Conservation (phyloP, 2,113 vertebrate species). For the Neopipo cinnamomea region DNA sequence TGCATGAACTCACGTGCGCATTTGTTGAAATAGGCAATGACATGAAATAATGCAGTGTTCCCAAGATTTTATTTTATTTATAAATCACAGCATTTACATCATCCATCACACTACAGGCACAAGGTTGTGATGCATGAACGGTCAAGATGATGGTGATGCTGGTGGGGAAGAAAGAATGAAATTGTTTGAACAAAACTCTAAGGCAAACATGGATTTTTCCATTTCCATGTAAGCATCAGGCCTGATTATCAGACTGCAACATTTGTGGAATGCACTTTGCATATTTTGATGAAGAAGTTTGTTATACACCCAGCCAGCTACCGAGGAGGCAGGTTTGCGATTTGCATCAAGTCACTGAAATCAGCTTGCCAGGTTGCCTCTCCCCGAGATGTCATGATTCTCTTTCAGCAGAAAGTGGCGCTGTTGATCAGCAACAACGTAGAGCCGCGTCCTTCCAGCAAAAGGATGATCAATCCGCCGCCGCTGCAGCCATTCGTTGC, state of each 20-base stretch:
- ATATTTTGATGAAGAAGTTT: not conserved
- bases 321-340: not conserved
- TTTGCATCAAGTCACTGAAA: not conserved
- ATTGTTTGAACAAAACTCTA: not conserved
- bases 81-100: not conserved
- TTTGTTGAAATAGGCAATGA: not conserved
- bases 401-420: slow-evolving; percentile 67
- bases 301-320: not conserved
- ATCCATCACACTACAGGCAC: not conserved
- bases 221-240: not conserved
- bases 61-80: not conserved
- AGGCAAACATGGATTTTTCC: not conserved
- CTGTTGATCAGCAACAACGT: slow-evolving; percentile 67
- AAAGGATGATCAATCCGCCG: slow-evolving; percentile 17
- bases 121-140: not conserved
- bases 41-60: not conserved
- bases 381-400: not conserved
- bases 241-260: not conserved
- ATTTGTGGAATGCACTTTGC: not conserved
- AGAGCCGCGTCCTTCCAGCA: not conserved
- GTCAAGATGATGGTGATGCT: not conserved
- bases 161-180: not conserved
- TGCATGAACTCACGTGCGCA: not conserved
- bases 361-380: not conserved
- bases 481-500: slow-evolving; percentile 17